A percentile compares a stretch with the other conserved stretches of the same genome.
Evolutionary conservation across 1,140 invertebrate genomes (phyloP).

Genomic region (Microplitis demolitor): DNA sequence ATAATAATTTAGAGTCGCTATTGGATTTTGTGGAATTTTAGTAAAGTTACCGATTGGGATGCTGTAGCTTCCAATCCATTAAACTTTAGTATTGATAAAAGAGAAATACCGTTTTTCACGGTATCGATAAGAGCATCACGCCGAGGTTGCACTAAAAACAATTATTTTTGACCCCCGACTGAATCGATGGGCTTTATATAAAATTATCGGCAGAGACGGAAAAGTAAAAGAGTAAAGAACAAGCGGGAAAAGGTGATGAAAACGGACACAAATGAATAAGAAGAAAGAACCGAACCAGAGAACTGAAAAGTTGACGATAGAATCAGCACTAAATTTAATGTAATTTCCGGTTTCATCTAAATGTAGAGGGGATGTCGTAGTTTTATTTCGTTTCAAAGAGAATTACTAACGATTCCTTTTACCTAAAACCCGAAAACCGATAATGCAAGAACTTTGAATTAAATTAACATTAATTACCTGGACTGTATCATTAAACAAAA

Average conservation of each 20-base stretch:
- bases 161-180: conserved; percentile 31
- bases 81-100: conserved; percentile 27
- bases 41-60: conserved; percentile 15
- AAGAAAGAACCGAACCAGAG: not conserved
- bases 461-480: conserved; percentile 26
- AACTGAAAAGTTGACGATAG: conserved; percentile 27
- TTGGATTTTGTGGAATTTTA: not conserved
- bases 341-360: conserved; percentile 38
- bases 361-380: conserved; percentile 13
- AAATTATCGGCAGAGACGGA: conserved; percentile 14
- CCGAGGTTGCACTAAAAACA: conserved; percentile 24
- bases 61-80: conserved; percentile 28
- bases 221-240: not conserved
- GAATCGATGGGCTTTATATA: conserved; percentile 23
- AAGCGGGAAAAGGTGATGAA: not conserved
- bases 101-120: conserved; percentile 22
- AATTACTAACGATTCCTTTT: conserved; percentile 12
- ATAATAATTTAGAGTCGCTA: not conserved
- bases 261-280: not conserved
- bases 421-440: conserved; percentile 9
- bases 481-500: conserved; percentile 3
- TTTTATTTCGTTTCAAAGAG: not conserved
- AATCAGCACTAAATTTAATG: conserved; percentile 37
- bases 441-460: conserved; percentile 35
- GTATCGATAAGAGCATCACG: conserved; percentile 27